Base-by-base conservation (phyloP, 1,140 invertebrate species). In the Neodiprion virginianus region DNA sequence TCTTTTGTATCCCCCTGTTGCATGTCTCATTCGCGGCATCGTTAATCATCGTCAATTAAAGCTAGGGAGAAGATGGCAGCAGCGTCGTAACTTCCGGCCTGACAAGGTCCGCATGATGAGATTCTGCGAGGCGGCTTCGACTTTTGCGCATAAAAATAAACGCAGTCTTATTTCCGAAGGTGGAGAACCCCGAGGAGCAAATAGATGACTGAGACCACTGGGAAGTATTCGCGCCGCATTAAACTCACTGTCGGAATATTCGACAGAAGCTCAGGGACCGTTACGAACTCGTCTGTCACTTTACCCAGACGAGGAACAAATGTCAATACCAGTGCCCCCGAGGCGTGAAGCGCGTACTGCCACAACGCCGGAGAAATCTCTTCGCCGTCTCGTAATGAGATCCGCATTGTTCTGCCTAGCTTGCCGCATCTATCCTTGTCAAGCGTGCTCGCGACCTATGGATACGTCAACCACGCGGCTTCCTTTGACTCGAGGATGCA, bases 341-440 rank as follows among this genome's bases (percentile, higher is more conserved):
- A 3, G 53, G 53, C 53, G 11, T 9, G 11, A 8, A 61, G 53
- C 53, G 53, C n/a, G 28, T 61, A 61, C n/a, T 61, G 11, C 8
- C 53, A 61, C 53, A 61, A 61, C n/a, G 53, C 11, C n/a, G 53
- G 11, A 61, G n/a, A 61, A 61, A 61, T 61, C 53, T 61, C 53
- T 61, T 61, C n/a, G 11, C 8, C 2, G 11, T 17, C 53, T 12
- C 28, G 53, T 61, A 61, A 61, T 61, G 53, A 61, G 53, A 61
- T 61, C 53, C 11, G 11, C 53, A 61, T 61, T 61, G 53, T 61
- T 61, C 11, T 61, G 11, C 53, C 53, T 61, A 61, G 53, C 53
- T 14, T 5, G 53, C 11, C 53, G 53, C 53, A 61, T 61, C 53
- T 14, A 17, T 61, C 53, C 4, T 17, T 17, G 53, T 61, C 53